Evolutionary conservation across 2,888 invertebrate genomes (phyloP).

Genomic region (Teleogryllus oceanicus): DNA sequence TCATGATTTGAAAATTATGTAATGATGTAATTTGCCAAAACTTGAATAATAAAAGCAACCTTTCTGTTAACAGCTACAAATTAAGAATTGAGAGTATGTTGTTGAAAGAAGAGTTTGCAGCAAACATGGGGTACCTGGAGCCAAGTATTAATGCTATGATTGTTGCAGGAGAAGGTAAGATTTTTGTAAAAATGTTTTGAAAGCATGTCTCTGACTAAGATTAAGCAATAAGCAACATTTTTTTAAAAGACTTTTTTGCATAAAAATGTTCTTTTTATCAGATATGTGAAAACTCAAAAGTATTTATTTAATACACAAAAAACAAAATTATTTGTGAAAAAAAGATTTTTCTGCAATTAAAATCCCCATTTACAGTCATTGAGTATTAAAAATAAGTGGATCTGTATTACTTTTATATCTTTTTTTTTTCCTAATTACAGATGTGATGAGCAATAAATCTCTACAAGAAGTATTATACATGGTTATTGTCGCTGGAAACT

Average conservation of each 20-base stretch:
- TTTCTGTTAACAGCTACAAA: conserved; percentile 67
- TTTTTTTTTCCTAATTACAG: conserved; percentile 45
- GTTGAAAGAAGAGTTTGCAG: conserved; percentile 87
- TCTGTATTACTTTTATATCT: background rate
- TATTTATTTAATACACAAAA: background rate
- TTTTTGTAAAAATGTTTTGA: background rate
- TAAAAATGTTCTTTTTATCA: background rate
- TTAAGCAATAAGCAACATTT: too few relatives aligned
- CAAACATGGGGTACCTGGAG: conserved; percentile 85
- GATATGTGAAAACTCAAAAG: background rate
- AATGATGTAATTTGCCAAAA: background rate
- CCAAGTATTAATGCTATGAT: conserved; percentile 90
- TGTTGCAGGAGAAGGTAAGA: conserved; percentile 73
- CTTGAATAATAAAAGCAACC: conserved; percentile 20
- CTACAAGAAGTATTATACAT: conserved; percentile 88
- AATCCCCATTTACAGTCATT: too few relatives aligned
- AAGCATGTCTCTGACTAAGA: too few relatives aligned
- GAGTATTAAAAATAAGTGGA: background rate
- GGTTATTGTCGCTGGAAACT: conserved; percentile 93
- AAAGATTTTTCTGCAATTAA: too few relatives aligned
- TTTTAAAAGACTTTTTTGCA: too few relatives aligned
- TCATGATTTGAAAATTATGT: conserved; percentile 35
- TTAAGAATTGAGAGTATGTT: conserved; percentile 92
- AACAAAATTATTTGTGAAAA: too few relatives aligned
- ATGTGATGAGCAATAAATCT: conserved; percentile 64